Conservation (phyloP, 2,113 vertebrate genomes). For the Corydoras sp. region DNA sequence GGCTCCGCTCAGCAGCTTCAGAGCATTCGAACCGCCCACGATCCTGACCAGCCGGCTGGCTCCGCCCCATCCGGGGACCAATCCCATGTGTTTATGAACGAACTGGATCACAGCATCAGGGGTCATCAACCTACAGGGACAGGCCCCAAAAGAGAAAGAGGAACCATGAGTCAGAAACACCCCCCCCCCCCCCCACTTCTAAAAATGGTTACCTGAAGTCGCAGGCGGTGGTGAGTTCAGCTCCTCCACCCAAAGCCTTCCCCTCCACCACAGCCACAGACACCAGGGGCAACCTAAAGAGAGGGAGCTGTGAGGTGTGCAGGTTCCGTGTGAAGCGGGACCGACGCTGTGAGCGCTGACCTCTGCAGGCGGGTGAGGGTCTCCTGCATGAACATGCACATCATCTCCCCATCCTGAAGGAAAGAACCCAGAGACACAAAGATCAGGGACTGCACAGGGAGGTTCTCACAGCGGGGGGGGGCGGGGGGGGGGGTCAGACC, state of each 20-base stretch:
- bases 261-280: conserved; percentile 89
- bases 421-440: no score
- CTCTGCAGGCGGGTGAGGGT: conserved; percentile 84
- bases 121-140: conserved; percentile 76
- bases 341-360: conserved; percentile 51
- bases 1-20: conserved; percentile 75
- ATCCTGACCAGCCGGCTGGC: conserved; percentile 72
- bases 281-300: conserved; percentile 82
- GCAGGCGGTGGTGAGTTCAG: conserved; percentile 87
- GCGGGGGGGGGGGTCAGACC: conserved; percentile 54
- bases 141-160: background rate
- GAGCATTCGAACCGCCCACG: conserved; percentile 69
- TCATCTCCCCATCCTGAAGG: conserved; percentile 81
- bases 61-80: conserved; percentile 93
- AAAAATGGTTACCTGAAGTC: conserved; percentile 81
- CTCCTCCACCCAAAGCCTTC: conserved; percentile 84
- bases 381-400: conserved; percentile 97
- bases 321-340: background rate
- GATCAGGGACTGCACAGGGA: no score
- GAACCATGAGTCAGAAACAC: no score
- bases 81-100: conserved; percentile 91
- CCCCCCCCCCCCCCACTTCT: no score
- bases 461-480: no score
- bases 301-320: conserved; percentile 20
- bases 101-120: conserved; percentile 82